A percentile compares a stretch with the other conserved stretches of the same genome.
Evolutionary conservation across 2,113 vertebrate species (phyloP).

Genomic region (Tachysurus fulvidraco): DNA sequence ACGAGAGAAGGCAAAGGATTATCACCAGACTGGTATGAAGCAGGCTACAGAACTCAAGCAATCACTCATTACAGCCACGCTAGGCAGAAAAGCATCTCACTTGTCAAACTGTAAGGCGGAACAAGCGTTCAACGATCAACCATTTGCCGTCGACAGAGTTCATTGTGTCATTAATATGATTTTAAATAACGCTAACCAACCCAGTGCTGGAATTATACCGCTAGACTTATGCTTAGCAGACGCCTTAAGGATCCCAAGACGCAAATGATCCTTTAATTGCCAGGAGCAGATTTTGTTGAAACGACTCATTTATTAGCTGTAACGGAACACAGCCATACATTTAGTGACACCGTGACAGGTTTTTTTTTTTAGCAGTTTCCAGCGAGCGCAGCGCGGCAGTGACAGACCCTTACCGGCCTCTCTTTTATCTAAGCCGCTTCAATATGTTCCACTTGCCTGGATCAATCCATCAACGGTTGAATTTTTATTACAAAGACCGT

Average conservation of each 20-base stretch:
- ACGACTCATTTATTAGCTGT: slow-evolving; percentile 15
- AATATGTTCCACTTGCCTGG: slow-evolving; percentile 24
- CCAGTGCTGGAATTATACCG: neutral
- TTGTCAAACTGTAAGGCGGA: neutral
- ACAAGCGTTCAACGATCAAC: neutral
- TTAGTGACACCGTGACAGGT: neutral
- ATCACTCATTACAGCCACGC: neutral
- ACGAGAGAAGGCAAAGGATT: neutral
- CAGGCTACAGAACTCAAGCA: neutral
- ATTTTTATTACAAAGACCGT: slow-evolving; percentile 60
- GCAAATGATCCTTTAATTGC: slow-evolving; percentile 27
- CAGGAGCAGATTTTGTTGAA: neutral
- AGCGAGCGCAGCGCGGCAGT: slow-evolving; percentile 1
- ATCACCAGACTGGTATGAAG: neutral
- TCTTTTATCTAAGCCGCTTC: slow-evolving; percentile 16
- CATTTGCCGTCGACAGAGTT: neutral
- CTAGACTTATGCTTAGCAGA: neutral
- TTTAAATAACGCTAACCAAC: neutral
- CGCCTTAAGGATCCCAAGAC: neutral
- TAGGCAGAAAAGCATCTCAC: neutral
- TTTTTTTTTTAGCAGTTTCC: neutral
- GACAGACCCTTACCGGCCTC: slow-evolving; percentile 2
- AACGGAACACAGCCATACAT: neutral
- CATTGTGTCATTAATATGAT: neutral
- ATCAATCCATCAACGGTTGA: slow-evolving; percentile 47